Evolutionary conservation across 2,888 invertebrate genomes (phyloP).

Genomic region (Mylabris sibirica): DNA sequence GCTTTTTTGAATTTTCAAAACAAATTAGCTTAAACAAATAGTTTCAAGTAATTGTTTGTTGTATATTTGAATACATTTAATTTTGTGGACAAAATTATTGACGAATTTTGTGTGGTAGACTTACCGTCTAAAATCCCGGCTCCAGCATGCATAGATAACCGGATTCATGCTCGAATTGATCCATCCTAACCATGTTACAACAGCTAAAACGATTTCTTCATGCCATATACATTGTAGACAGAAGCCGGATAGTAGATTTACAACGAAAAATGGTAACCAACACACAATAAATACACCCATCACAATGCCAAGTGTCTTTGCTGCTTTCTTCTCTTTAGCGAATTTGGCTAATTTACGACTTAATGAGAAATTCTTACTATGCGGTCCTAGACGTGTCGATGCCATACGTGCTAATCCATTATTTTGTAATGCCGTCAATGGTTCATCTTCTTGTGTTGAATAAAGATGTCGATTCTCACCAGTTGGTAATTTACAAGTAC

Average conservation of each 20-base stretch:
- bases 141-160: slow-evolving; percentile 98
- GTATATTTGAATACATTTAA: not conserved
- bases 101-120: slow-evolving; percentile 44
- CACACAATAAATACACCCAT: slow-evolving; percentile 97
- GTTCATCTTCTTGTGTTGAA: slow-evolving; percentile 77
- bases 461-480: slow-evolving; percentile 50
- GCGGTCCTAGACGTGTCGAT: slow-evolving; percentile 71
- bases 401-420: slow-evolving; percentile 77
- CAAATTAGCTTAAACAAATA: no score
- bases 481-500: slow-evolving; percentile 70
- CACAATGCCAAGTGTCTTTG: slow-evolving; percentile 95
- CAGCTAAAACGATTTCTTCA: slow-evolving; percentile 85
- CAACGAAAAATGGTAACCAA: slow-evolving; percentile 97
- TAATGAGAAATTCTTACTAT: slow-evolving; percentile 86
- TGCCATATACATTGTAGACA: slow-evolving; percentile 87
- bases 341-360: slow-evolving; percentile 94
- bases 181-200: slow-evolving; percentile 95
- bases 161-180: slow-evolving; percentile 97
- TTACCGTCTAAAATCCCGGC: slow-evolving; percentile 93
- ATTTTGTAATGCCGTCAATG: slow-evolving; percentile 78
- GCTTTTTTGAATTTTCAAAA: no score
- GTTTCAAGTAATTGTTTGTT: not conserved
- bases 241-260: slow-evolving; percentile 90
- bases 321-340: slow-evolving; percentile 97
- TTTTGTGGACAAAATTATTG: not conserved